Base-by-base conservation (phyloP, 2,888 invertebrate species). In the Oscheius sp. region DNA sequence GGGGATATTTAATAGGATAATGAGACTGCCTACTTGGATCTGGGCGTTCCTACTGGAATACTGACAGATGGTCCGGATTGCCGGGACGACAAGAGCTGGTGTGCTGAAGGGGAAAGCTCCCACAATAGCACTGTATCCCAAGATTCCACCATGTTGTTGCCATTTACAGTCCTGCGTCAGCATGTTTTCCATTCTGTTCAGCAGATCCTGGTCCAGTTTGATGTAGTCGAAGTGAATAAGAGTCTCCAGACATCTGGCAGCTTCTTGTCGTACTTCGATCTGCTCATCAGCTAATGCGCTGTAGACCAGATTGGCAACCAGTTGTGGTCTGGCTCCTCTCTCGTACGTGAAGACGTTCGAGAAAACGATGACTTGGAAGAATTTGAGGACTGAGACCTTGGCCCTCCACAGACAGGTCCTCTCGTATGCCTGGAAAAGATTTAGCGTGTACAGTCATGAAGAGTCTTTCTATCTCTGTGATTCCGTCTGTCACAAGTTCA, bases 361-460 rank as follows among this genome's bases (percentile, higher is more conserved):
- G 73, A 76, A 81, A 55, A 83, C 79, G 33, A 74, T 72, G 53
- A 80, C 80, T 73, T 83, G 78, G n/a, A 79, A 59, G 66, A 75
- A 81, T 21, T 79, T 79, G 42, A 81, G 48, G 21, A 77, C 74
- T 21, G 77, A 73, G 29, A 75, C 48, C 3, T 78, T 75, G 3
- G 77, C 76, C n/a, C 77, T 53, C 73, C 76, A 77, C 21, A 70
- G n/a, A 35, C 59, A 59, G 29, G 68, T 60, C 55, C 71, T 32
- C 35, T 63, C 37, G 42, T 60, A 76, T 33, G 71, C 59, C 42
- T 53, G 58, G 21, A 21, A 70, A 73, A 48, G 32, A n/a, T 21
- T 21, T 2, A 35, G 7, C 59, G 55, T 53, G 4, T 1, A 57
- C 10, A 66, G 37, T 13, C 42, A 42, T 5, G n/a, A 21, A 37